A percentile compares a stretch with the other conserved stretches of the same genome.
These are phyloP conservation scores for Listrodromus nycthemerus DNA, from an alignment of 2,888 invertebrate species.

Conservation along the genomic window DNA sequence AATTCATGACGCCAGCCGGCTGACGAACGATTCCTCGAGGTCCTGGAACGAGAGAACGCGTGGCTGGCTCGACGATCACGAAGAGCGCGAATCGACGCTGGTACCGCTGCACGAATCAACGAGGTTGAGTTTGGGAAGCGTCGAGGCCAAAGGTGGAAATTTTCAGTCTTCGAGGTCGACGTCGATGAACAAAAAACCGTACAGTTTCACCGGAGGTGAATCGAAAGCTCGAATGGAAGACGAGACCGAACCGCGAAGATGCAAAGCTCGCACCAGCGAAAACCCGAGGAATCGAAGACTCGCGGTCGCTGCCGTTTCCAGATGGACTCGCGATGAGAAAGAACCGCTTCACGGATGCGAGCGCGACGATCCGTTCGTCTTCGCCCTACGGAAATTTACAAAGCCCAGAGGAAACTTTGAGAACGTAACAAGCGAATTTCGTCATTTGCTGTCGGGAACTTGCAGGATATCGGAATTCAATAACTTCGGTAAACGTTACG, in stretches of 20 bases:
- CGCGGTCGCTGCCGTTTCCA: not conserved
- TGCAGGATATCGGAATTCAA: constrained; percentile 48
- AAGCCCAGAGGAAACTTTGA: not conserved
- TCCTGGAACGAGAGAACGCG: not conserved
- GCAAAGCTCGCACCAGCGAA: constrained; percentile 27
- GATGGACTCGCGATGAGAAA: constrained; percentile 11
- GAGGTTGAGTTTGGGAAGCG: constrained; percentile 35
- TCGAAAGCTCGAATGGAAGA: constrained; percentile 22
- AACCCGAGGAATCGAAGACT: not conserved
- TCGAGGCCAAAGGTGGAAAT: constrained; percentile 28
- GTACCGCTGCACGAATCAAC: constrained; percentile 46
- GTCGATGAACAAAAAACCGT: constrained; percentile 3
- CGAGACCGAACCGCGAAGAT: constrained; percentile 28
- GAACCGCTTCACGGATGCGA: constrained; percentile 2
- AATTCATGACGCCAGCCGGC: not conserved
- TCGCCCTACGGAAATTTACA: constrained; percentile 17
- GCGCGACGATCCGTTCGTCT: constrained; percentile 27
- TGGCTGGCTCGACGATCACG: constrained; percentile 19
- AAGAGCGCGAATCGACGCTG: not conserved
- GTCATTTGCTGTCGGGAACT: constrained; percentile 11
- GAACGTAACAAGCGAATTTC: not conserved
- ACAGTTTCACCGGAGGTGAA: not conserved
- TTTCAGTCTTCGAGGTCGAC: not conserved
- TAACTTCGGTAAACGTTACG: constrained; percentile 43
- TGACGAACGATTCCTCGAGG: constrained; percentile 3